A percentile compares a stretch with the other conserved stretches of the same genome.
Evolutionary conservation across 2,113 vertebrate genomes (phyloP).

Genomic region (Callipepla californica): DNA sequence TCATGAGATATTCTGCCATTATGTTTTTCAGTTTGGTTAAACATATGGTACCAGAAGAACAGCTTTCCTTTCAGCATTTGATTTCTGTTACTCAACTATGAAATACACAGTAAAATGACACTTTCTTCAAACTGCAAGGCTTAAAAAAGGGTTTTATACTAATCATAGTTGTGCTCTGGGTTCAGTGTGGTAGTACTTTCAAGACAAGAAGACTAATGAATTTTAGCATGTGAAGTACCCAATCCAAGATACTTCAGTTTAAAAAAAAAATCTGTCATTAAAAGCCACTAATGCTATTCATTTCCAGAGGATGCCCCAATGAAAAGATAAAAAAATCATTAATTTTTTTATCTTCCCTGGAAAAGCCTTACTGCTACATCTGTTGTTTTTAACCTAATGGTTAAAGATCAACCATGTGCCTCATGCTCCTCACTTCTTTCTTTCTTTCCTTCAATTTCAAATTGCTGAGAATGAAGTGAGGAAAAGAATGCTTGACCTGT

Average conservation of each 20-base stretch:
- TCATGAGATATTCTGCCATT: neutral
- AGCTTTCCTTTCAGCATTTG: constrained; percentile 20
- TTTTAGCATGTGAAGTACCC: neutral
- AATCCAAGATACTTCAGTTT: neutral
- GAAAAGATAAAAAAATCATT: neutral
- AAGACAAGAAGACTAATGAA: neutral
- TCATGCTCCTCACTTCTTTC: neutral
- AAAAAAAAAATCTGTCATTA: neutral
- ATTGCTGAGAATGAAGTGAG: neutral
- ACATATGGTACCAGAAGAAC: neutral
- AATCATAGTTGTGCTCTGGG: neutral
- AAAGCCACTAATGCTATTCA: neutral
- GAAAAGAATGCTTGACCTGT: neutral
- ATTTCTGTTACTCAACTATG: constrained; percentile 35
- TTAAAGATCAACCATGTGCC: neutral
- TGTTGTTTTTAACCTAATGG: neutral
- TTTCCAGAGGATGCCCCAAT: neutral
- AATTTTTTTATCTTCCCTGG: neutral
- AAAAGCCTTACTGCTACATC: neutral
- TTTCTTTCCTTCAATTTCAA: neutral
- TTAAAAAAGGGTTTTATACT: neutral
- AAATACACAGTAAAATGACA: constrained; percentile 25
- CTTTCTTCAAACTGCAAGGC: neutral
- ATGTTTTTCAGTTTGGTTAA: constrained; percentile 30
- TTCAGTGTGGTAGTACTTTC: neutral